Evolutionary conservation across 2,797 vertebrate genomes (phyloP).

Genomic region (Kryptopterus vitreolus): DNA sequence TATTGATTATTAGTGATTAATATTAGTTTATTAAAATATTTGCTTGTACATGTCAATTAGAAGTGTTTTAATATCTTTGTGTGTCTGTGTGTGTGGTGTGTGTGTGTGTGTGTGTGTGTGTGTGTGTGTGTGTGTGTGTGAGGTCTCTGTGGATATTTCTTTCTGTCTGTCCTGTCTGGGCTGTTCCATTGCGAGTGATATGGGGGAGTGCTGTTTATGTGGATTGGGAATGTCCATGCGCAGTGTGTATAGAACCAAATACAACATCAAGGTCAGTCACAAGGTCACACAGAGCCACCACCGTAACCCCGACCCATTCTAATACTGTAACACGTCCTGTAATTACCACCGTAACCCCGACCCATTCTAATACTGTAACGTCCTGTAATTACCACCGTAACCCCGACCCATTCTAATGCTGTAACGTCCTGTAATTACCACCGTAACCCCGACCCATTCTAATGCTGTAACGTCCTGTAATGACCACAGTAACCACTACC

Average conservation of each 20-base stretch:
- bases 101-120: background rate
- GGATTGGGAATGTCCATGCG: conserved; percentile 71
- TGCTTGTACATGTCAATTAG: background rate
- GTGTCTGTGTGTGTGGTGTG: background rate
- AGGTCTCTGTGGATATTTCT: conserved; percentile 69
- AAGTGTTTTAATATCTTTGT: background rate
- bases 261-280: conserved; percentile 77
- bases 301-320: background rate
- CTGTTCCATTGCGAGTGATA: conserved; percentile 73
- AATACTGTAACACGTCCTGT: too few relatives aligned
- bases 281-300: background rate
- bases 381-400: background rate
- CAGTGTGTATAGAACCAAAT: conserved; percentile 80
- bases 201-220: conserved; percentile 82
- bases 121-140: background rate
- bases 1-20: background rate
- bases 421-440: background rate
- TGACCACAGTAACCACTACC: too few relatives aligned
- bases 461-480: too few relatives aligned
- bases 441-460: background rate
- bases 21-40: background rate
- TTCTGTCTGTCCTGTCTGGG: conserved; percentile 70
- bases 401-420: background rate
- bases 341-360: background rate
- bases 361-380: background rate